A percentile compares a stretch with the other conserved stretches of the same genome.
phyloP scores from a whole-genome alignment of 2,113 vertebrate genomes.

The Tragulus kanchil region DNA sequence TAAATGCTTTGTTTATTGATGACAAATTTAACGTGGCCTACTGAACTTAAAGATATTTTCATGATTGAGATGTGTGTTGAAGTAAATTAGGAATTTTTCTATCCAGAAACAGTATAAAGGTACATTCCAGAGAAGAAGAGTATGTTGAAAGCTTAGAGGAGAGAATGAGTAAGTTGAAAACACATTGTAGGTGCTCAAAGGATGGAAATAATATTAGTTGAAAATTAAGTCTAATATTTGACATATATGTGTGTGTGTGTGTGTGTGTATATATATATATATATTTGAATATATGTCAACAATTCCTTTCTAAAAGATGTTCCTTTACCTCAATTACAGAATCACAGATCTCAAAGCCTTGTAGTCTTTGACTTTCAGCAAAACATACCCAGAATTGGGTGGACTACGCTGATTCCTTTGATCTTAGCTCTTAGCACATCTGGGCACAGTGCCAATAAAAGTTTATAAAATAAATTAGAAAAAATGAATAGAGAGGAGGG shows the following conservation, averaged over 20 bases:
- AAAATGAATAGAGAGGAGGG: not conserved
- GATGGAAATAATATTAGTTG: not conserved
- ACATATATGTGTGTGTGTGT: no score
- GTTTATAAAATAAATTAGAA: not conserved
- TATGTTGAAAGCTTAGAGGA: not conserved
- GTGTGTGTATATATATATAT: no score
- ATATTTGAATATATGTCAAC: not conserved
- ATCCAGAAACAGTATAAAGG: not conserved
- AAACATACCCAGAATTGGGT: not conserved
- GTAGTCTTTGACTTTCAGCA: not conserved
- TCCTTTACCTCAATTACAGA: slow-evolving; percentile 18
- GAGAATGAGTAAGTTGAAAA: not conserved
- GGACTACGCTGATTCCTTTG: not conserved
- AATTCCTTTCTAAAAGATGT: not conserved
- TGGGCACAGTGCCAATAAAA: not conserved
- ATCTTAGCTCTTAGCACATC: not conserved
- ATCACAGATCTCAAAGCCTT: not conserved
- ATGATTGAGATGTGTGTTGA: not conserved
- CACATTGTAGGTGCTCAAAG: not conserved
- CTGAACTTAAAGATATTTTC: not conserved
- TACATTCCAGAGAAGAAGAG: not conserved
- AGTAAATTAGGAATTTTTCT: not conserved
- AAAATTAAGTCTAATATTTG: not conserved
- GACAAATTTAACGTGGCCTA: not conserved
- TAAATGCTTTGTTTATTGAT: not conserved